Evolutionary conservation across 2,797 vertebrate species (phyloP).

Genomic region (Gymnoscopelus braueri): DNA sequence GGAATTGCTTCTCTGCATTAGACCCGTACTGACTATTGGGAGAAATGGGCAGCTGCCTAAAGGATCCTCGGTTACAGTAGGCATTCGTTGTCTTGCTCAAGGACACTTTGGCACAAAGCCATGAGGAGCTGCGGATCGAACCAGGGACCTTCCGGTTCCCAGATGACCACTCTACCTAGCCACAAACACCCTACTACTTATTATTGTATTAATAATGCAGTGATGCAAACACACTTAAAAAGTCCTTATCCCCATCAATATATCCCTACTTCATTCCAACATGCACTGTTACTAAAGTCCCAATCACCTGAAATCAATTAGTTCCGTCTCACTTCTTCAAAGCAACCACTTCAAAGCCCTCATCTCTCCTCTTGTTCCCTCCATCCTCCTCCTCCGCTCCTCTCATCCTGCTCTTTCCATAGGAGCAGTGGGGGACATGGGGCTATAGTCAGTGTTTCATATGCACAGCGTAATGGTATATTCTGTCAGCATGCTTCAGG

Average conservation of each 20-base stretch:
- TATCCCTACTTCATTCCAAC: slow-evolving; percentile 38
- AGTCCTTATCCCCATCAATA: too few species aligned
- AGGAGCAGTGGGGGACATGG: slow-evolving; percentile 23
- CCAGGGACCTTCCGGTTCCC: too few species aligned
- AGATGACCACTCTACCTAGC: too few species aligned
- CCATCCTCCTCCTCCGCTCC: slow-evolving; percentile 10
- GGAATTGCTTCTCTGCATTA: too few species aligned
- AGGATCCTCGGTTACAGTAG: too few species aligned
- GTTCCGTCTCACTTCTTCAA: slow-evolving; percentile 58
- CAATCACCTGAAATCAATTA: slow-evolving; percentile 62
- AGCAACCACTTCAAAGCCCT: slow-evolving; percentile 54
- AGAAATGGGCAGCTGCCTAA: too few species aligned
- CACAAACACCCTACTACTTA: too few species aligned
- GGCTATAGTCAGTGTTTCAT: slow-evolving; percentile 21
- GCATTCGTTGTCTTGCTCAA: too few species aligned
- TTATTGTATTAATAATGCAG: neutral
- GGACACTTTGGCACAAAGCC: too few species aligned
- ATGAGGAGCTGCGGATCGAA: too few species aligned
- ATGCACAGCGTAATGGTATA: slow-evolving; percentile 30
- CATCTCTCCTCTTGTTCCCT: slow-evolving; percentile 30
- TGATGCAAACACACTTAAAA: slow-evolving; percentile 29
- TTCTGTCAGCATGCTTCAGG: slow-evolving; percentile 2
- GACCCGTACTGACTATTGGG: too few species aligned
- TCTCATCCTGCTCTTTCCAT: slow-evolving; percentile 21
- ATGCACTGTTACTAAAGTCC: slow-evolving; percentile 47